These are phyloP conservation scores for Kuschelorhynchus macadamiae DNA, from an alignment of 2,888 invertebrate species.

Conservation along the genomic window DNA sequence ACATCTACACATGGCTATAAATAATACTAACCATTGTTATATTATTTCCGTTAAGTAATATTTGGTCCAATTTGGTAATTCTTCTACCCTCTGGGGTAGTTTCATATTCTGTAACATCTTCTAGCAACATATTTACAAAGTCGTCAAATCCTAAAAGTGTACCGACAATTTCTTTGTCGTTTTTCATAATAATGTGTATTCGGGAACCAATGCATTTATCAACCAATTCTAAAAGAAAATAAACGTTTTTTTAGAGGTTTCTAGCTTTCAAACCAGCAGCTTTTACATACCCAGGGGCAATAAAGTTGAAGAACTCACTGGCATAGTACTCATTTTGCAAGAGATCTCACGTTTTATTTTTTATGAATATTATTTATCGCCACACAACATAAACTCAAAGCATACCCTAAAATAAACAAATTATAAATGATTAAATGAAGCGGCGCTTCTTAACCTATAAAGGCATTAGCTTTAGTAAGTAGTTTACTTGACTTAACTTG, in stretches of 20 bases:
- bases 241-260: too few relatives aligned
- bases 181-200: conserved; percentile 99
- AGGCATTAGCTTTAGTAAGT: too few relatives aligned
- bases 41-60: conserved; percentile 98
- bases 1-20: too few relatives aligned
- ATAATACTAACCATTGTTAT: conserved; percentile 89
- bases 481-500: too few relatives aligned
- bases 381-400: too few relatives aligned
- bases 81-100: conserved; percentile 96
- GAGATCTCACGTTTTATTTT: background rate
- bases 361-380: too few relatives aligned
- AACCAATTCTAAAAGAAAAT: conserved; percentile 85
- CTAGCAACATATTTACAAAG: conserved; percentile 98
- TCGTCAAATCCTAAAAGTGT: conserved; percentile 98
- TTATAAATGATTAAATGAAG: too few relatives aligned
- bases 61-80: conserved; percentile 97
- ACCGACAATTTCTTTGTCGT: conserved; percentile 99
- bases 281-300: conserved; percentile 88
- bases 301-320: conserved; percentile 89
- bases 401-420: too few relatives aligned
- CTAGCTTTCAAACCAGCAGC: too few relatives aligned
- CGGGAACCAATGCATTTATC: conserved; percentile 99
- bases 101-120: conserved; percentile 98
- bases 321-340: conserved; percentile 67
- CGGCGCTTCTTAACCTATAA: too few relatives aligned